phyloP scores from a whole-genome alignment of 2,113 vertebrate species.

The Microtus richardsoni region DNA sequence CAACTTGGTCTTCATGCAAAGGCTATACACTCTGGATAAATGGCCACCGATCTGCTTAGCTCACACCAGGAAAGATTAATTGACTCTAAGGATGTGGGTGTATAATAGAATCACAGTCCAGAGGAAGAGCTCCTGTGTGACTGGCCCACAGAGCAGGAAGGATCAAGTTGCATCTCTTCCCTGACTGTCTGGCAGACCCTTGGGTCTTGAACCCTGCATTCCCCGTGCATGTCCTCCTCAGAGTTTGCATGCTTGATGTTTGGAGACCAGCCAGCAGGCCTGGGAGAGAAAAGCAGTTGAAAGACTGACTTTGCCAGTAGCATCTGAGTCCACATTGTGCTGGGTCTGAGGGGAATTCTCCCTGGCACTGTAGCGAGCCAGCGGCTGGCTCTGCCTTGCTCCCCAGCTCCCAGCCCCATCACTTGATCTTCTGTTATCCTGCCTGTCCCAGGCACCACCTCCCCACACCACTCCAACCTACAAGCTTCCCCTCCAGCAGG shows the following conservation, averaged over 20 bases:
- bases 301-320: slow-evolving; percentile 41
- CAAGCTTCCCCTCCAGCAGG: background rate
- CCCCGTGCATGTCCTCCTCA: background rate
- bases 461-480: background rate
- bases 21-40: background rate
- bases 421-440: background rate
- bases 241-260: background rate
- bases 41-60: background rate
- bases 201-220: slow-evolving; percentile 22
- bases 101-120: slow-evolving; percentile 44
- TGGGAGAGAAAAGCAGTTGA: slow-evolving; percentile 62
- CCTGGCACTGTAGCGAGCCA: background rate
- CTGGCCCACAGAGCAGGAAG: slow-evolving; percentile 37
- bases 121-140: background rate
- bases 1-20: background rate
- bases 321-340: slow-evolving; percentile 72
- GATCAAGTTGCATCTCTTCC: slow-evolving; percentile 58
- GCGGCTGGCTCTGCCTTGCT: slow-evolving; percentile 74
- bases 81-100: slow-evolving; percentile 26
- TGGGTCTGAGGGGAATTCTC: slow-evolving; percentile 60
- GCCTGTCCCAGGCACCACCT: background rate
- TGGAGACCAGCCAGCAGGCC: slow-evolving; percentile 17
- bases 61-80: slow-evolving; percentile 32
- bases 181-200: slow-evolving; percentile 1
- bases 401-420: background rate